Percentiles rank a stretch among this genome's conserved stretches.
phyloP scores from a whole-genome alignment of 1,140 invertebrate genomes.

The Campoletis sonorensis region DNA sequence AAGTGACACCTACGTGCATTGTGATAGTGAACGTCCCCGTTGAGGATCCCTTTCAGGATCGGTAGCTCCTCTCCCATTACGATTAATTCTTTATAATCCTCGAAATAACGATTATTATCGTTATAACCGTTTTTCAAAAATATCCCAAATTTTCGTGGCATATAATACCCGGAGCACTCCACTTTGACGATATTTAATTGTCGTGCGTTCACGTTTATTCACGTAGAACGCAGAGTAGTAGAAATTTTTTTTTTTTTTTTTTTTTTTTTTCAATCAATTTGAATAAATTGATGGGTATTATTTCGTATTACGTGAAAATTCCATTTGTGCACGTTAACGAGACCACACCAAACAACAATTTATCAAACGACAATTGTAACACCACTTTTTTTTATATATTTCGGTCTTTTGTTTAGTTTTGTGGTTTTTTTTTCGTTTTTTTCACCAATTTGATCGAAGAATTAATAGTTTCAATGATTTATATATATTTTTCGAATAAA shows the following conservation, averaged over 20 bases:
- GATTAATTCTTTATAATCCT: conserved; percentile 42
- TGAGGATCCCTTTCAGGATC: conserved; percentile 91
- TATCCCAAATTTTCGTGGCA: conserved; percentile 36
- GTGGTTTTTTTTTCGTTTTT: not conserved
- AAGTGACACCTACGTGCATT: conserved; percentile 92
- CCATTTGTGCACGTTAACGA: not conserved
- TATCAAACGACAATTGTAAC: conserved; percentile 3
- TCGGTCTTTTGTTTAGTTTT: not conserved
- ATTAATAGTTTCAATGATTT: not conserved
- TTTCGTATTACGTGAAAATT: not conserved
- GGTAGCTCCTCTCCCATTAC: conserved; percentile 90
- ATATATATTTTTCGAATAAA: not conserved
- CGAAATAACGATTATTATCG: conserved; percentile 43
- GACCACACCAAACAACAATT: conserved; percentile 12
- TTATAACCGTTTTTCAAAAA: conserved; percentile 27
- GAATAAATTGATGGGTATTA: not conserved
- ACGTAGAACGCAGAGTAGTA: not conserved
- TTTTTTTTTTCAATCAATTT: no score
- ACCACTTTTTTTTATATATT: not conserved
- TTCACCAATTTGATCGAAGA: not conserved
- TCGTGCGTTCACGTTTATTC: not conserved
- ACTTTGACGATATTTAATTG: conserved; percentile 28
- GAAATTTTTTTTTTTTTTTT: no score
- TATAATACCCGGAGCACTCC: conserved; percentile 35
- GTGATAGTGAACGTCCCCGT: conserved; percentile 91